Conservation (phyloP, 2,888 invertebrate species). For the Xestia c-nigrum region DNA sequence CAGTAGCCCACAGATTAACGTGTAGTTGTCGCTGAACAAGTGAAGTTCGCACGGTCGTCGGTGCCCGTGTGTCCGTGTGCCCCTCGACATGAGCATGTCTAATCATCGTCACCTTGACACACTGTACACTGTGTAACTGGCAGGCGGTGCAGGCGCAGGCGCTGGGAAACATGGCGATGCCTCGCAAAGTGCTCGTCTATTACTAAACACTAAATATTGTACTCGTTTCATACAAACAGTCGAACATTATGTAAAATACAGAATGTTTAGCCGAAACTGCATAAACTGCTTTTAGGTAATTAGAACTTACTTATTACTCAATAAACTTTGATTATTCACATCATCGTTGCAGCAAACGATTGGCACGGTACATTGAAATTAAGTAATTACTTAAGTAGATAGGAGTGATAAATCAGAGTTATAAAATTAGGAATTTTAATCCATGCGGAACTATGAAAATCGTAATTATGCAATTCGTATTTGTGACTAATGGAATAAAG, state of each 20-base stretch:
- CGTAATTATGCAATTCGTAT: no score
- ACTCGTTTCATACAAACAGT: background rate
- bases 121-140: conserved; percentile 10
- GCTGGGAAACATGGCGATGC: conserved; percentile 7
- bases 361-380: no score
- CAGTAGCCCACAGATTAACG: background rate
- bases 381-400: no score
- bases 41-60: conserved; percentile 36
- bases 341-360: no score
- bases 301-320: no score
- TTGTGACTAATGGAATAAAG: no score
- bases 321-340: no score
- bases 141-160: background rate
- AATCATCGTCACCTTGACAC: conserved; percentile 51
- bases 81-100: background rate
- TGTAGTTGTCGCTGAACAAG: conserved; percentile 7
- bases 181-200: conserved; percentile 2
- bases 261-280: background rate
- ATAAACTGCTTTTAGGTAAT: background rate
- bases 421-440: no score
- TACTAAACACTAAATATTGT: background rate
- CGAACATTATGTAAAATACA: background rate
- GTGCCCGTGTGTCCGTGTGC: background rate
- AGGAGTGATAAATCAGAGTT: no score
- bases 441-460: no score